A percentile compares a stretch with the other conserved stretches of the same genome.
Conservation (phyloP, 2,888 invertebrate genomes). For the Mimachlamys varia region DNA sequence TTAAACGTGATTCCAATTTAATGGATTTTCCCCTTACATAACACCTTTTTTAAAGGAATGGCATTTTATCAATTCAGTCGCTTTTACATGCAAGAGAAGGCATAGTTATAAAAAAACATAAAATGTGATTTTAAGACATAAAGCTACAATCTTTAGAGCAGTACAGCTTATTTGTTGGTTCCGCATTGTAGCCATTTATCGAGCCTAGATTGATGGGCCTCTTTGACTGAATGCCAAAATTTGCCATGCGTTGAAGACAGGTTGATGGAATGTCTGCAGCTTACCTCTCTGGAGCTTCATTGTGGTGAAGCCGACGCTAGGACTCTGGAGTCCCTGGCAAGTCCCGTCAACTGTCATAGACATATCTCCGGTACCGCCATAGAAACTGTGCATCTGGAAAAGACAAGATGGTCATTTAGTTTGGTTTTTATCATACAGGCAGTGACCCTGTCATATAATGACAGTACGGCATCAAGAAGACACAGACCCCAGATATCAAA, state of each 20-base stretch:
- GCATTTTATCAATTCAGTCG: background rate
- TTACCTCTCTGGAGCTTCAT: conserved; percentile 85
- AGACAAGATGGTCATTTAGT: conserved; percentile 37
- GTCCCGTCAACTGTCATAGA: conserved; percentile 81
- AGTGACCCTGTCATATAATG: background rate
- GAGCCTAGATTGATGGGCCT: background rate
- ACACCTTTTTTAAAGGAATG: background rate
- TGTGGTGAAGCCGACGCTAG: conserved; percentile 92
- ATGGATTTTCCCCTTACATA: background rate
- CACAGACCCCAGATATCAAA: too few species aligned
- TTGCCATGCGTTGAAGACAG: conserved; percentile 19
- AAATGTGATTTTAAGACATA: conserved; percentile 17
- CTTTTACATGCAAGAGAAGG: background rate
- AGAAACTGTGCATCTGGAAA: conserved; percentile 76
- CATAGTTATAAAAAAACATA: background rate
- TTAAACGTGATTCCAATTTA: background rate
- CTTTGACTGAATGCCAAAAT: conserved; percentile 28
- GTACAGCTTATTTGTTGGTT: background rate
- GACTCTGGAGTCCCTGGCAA: conserved; percentile 86
- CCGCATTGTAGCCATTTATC: background rate
- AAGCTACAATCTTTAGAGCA: background rate
- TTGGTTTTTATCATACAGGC: background rate
- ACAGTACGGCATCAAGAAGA: background rate
- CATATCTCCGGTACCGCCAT: conserved; percentile 79
- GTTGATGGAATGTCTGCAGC: background rate